Base-by-base conservation (phyloP, 2,888 invertebrate species). In the Euproctis similis region DNA sequence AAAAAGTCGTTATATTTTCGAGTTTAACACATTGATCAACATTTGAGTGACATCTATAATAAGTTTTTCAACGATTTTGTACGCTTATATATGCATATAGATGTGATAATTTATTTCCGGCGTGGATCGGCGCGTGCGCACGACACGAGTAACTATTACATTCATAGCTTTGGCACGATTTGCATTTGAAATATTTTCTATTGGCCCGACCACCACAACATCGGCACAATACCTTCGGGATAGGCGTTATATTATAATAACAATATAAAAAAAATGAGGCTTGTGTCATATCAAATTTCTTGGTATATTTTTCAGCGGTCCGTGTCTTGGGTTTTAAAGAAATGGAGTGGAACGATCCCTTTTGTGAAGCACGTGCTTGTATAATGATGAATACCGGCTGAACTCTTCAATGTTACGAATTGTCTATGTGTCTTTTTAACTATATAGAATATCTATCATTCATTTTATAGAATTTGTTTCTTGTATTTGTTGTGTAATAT, bases 71-170 rank as follows among this genome's bases (percentile, higher is more conserved):
- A 71, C 62, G 55, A 73, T 81, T 80, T 71, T 62, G 59, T 73
- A 66, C 72, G 64, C 58, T 64, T 81, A 62, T 81, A 81, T 80
- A 84, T 78, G 84, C n/a, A n/a, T n/a, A n/a, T n/a, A n/a, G 84
- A 59, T 78, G 84, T 82, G 84, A 81, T 82, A 84, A 84, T 84
- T 82, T 82, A 74, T 84, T 80, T 82, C 84, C 84, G 84, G 81
- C 75, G 69, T 68, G 55, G 44, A n/a, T 55, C 70, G 74, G 68
- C 81, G 80, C 82, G 84, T 81, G 82, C 82, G 81, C 84, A 64
- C 50, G 64, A 56, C 80, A 74, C 81, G 78, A 81, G 78, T 71
- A 70, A 76, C 80, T 76, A 75, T 80, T 78, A 81, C 82, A 78
- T 78, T 84, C 80, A 82, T 77, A 63, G 75, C 73, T 72, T 70